These are phyloP conservation scores for Crotophaga sulcirostris DNA, from an alignment of 2,113 vertebrate species.

Conservation along the genomic window DNA sequence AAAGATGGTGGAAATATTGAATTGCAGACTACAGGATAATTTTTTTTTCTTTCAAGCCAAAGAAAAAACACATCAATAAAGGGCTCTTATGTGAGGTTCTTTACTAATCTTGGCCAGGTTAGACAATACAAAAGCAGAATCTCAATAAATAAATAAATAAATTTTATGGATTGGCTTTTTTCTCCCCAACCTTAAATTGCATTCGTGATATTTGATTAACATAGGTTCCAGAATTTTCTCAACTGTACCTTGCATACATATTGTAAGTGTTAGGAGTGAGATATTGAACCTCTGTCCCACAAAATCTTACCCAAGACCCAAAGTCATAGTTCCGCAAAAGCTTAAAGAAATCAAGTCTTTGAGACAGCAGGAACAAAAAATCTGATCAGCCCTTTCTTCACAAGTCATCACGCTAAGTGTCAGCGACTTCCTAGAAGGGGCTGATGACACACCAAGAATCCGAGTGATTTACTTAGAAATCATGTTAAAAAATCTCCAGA, in stretches of 20 bases:
- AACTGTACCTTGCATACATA: not conserved
- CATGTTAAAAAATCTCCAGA: constrained; percentile 8
- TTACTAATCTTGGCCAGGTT: not conserved
- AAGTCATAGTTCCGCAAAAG: not conserved
- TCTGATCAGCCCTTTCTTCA: not conserved
- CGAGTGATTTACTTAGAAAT: constrained; percentile 56
- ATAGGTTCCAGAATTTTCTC: not conserved
- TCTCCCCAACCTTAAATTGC: not conserved
- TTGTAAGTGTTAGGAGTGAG: not conserved
- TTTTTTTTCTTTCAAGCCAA: not conserved
- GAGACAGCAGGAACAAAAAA: constrained; percentile 17
- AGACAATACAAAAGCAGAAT: not conserved
- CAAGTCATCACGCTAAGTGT: constrained; percentile 10
- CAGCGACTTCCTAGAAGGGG: constrained; percentile 39
- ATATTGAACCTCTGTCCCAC: not conserved
- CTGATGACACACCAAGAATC: constrained; percentile 41
- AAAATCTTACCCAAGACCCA: not conserved
- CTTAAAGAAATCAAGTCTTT: not conserved
- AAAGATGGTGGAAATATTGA: not conserved
- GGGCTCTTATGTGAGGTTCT: not conserved
- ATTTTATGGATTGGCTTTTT: not conserved
- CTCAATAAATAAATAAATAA: not conserved
- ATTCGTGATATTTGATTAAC: not conserved
- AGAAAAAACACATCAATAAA: not conserved
- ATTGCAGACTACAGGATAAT: not conserved